phyloP scores from a whole-genome alignment of 2,888 invertebrate genomes.

The Hofmannophila pseudospretella region DNA sequence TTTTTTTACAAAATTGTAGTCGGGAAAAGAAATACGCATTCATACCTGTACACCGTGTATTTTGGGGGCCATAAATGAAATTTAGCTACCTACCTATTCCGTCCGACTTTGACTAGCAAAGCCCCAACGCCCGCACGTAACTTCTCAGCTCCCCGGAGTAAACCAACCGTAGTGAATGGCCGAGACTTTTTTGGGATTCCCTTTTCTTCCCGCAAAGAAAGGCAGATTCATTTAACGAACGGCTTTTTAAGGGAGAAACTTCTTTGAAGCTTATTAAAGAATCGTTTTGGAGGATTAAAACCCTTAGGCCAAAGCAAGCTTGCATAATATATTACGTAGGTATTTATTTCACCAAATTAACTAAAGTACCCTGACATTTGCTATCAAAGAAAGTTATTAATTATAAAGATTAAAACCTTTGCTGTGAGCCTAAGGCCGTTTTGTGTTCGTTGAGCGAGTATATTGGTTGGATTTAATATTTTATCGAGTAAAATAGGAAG shows the following conservation, averaged over 20 bases:
- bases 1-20: no score
- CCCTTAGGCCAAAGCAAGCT: constrained; percentile 33
- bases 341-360: no score
- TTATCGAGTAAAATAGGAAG: constrained; percentile 4
- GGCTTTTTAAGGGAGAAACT: constrained; percentile 53
- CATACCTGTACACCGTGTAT: no score
- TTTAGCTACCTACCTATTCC: background rate
- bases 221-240: constrained; percentile 61
- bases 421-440: background rate
- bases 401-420: background rate
- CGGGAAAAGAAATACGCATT: no score
- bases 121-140: constrained; percentile 38
- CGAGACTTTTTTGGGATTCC: constrained; percentile 50
- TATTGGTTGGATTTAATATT: constrained; percentile 6
- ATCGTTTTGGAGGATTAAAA: constrained; percentile 48
- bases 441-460: background rate
- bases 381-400: constrained; percentile 1
- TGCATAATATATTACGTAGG: constrained; percentile 33
- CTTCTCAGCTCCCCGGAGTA: constrained; percentile 54
- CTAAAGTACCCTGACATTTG: no score
- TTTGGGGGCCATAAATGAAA: background rate
- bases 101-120: constrained; percentile 39
- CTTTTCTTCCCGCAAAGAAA: constrained; percentile 61
- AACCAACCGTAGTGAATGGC: constrained; percentile 57
- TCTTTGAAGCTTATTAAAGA: constrained; percentile 64